Percentiles rank a stretch among this genome's conserved stretches.
phyloP scores from a whole-genome alignment of 2,113 vertebrate genomes.

The Microcebus tavaratra region DNA sequence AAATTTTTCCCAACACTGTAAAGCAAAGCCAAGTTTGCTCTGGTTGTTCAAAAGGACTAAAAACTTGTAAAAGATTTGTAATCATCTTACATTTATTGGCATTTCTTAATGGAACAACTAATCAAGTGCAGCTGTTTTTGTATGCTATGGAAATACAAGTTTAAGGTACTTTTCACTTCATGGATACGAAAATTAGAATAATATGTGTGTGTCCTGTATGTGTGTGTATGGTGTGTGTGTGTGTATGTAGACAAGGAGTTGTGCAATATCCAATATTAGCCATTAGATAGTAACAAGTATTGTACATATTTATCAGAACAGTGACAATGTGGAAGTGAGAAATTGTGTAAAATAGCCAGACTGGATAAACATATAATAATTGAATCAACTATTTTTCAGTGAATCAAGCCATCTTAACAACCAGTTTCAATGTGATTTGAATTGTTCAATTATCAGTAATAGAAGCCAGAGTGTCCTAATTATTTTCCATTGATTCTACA shows the following conservation, averaged over 20 bases:
- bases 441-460: background rate
- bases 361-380: background rate
- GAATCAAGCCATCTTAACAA: background rate
- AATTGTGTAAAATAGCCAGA: background rate
- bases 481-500: background rate
- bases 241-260: background rate
- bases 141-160: background rate
- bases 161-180: background rate
- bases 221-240: background rate
- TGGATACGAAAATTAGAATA: background rate
- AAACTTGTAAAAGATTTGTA: background rate
- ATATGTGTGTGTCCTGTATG: background rate
- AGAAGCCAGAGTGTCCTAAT: background rate
- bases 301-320: background rate
- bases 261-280: background rate
- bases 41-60: background rate
- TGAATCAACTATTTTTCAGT: slow-evolving; percentile 3
- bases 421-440: slow-evolving; percentile 5
- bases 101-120: slow-evolving; percentile 12
- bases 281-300: background rate
- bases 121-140: background rate
- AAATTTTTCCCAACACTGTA: background rate
- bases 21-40: slow-evolving; percentile 17
- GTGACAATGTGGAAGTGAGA: background rate
- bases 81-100: background rate